A percentile compares a stretch with the other conserved stretches of the same genome.
Evolutionary conservation across 2,113 vertebrate species (phyloP).

Genomic region (Scalopus aquaticus): DNA sequence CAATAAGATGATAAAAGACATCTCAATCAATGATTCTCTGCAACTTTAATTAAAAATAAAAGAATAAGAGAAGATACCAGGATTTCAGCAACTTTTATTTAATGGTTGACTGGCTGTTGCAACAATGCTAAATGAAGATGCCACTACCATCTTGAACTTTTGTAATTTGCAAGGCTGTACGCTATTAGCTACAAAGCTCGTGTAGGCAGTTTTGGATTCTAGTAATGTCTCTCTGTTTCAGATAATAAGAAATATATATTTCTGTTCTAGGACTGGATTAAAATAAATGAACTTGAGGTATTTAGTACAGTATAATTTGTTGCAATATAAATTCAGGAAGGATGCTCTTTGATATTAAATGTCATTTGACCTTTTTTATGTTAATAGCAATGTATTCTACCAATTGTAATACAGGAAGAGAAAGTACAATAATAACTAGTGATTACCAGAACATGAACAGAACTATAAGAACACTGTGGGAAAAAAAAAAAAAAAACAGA

Average conservation of each 20-base stretch:
- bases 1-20: slow-evolving; percentile 85
- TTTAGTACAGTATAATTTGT: not conserved
- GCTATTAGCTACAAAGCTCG: slow-evolving; percentile 35
- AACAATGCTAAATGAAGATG: slow-evolving; percentile 54
- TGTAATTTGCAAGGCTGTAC: slow-evolving; percentile 24
- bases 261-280: not conserved
- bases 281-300: slow-evolving; percentile 30
- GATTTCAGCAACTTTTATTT: slow-evolving; percentile 80
- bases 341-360: not conserved
- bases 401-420: not conserved
- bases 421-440: not conserved
- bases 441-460: not conserved
- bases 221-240: not conserved
- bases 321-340: not conserved
- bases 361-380: not conserved
- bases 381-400: slow-evolving; percentile 4
- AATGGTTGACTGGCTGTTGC: slow-evolving; percentile 63
- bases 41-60: slow-evolving; percentile 86
- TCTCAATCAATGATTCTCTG: slow-evolving; percentile 84
- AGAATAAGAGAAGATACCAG: slow-evolving; percentile 55
- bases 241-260: slow-evolving; percentile 18
- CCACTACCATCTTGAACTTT: not conserved
- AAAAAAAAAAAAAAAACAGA: not conserved
- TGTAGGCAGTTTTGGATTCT: slow-evolving; percentile 27
- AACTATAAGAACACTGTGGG: not conserved